Conservation (phyloP, 2,888 invertebrate species). For the Merodon equestris region DNA sequence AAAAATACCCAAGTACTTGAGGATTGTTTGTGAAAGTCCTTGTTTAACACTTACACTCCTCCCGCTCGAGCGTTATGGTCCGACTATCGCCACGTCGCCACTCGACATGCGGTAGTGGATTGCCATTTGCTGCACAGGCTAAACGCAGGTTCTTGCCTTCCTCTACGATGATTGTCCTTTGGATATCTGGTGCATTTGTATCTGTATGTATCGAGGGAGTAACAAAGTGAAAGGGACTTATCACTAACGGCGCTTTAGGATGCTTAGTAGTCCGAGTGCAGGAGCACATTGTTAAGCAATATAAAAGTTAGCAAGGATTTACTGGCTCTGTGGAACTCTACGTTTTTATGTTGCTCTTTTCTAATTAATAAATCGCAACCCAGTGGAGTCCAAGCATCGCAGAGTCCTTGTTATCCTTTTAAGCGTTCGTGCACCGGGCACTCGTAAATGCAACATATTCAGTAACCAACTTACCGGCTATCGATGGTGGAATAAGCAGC, state of each 20-base stretch:
- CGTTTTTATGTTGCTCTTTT: constrained; percentile 4
- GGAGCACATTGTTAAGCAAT: constrained; percentile 48
- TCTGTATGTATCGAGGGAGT: constrained; percentile 69
- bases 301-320: constrained; percentile 57
- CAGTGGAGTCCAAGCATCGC: constrained; percentile 19
- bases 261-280: constrained; percentile 10
- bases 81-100: constrained; percentile 86
- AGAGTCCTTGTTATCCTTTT: constrained; percentile 29
- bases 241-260: constrained; percentile 45
- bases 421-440: background rate
- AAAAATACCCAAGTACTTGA: constrained; percentile 20
- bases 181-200: constrained; percentile 74
- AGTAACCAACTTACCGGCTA: constrained; percentile 81
- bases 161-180: constrained; percentile 84
- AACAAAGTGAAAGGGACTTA: constrained; percentile 28
- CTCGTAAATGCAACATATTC: constrained; percentile 1
- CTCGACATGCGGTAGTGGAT: constrained; percentile 87
- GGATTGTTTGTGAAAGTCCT: constrained; percentile 37
- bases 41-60: constrained; percentile 81
- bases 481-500: constrained; percentile 91
- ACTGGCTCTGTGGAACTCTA: constrained; percentile 9
- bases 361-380: constrained; percentile 64
- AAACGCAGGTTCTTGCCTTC: constrained; percentile 91
- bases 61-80: constrained; percentile 83
- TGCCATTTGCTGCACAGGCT: constrained; percentile 89